Conservation (phyloP, 2,888 invertebrate species). For the Thumatha senex region DNA sequence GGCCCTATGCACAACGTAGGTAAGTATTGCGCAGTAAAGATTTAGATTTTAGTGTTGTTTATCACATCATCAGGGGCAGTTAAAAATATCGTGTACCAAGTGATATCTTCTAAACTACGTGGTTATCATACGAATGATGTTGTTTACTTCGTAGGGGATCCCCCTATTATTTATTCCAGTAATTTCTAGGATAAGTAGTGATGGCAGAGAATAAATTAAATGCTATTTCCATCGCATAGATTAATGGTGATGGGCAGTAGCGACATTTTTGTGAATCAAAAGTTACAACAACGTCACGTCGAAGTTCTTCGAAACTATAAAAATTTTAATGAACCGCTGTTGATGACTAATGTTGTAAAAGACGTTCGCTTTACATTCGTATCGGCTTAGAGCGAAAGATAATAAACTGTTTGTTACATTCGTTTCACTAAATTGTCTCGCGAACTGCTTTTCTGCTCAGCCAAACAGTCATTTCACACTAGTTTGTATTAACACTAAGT, state of each 20-base stretch:
- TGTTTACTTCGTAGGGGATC: neutral
- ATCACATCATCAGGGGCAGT: constrained; percentile 8
- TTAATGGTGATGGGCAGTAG: constrained; percentile 29
- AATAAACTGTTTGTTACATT: constrained; percentile 28
- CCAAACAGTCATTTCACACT: constrained; percentile 4
- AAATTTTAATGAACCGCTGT: constrained; percentile 31
- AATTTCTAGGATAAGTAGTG: constrained; percentile 9
- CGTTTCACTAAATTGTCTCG: constrained; percentile 20
- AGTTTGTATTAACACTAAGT: too few species aligned
- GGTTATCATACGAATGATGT: constrained; percentile 1
- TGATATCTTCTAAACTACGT: neutral
- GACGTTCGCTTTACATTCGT: constrained; percentile 23
- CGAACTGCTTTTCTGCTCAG: constrained; percentile 13
- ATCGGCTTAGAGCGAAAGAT: constrained; percentile 26
- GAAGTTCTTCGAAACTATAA: constrained; percentile 34
- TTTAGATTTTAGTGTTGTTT: constrained; percentile 17
- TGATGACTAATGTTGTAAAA: constrained; percentile 41
- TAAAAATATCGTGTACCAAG: constrained; percentile 2
- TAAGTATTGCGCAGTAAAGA: constrained; percentile 2
- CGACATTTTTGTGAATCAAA: constrained; percentile 39
- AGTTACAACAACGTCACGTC: constrained; percentile 29
- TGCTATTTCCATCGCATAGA: constrained; percentile 8
- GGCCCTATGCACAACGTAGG: constrained; percentile 7
- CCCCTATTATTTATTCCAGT: too few species aligned
- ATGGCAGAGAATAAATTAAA: constrained; percentile 3